These are phyloP conservation scores for Clinocottus analis DNA, from an alignment of 2,113 vertebrate species.

Conservation along the genomic window DNA sequence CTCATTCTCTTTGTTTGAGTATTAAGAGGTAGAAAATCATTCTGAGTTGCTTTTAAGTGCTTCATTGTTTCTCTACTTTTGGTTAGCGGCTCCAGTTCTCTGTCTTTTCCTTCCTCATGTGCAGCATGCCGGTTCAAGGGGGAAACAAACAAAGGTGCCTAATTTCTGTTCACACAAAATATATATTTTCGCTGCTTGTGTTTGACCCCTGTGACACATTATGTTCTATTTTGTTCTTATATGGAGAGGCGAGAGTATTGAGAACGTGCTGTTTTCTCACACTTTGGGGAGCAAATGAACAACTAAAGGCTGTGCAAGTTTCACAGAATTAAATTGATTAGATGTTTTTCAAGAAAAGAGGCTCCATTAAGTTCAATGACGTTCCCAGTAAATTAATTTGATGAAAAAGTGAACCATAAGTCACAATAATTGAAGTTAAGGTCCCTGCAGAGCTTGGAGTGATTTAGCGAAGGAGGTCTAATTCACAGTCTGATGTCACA, in stretches of 20 bases:
- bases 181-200: neutral
- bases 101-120: neutral
- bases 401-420: slow-evolving; percentile 3
- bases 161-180: neutral
- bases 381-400: neutral
- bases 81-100: neutral
- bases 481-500: slow-evolving; percentile 2
- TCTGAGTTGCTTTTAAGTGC: neutral
- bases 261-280: neutral
- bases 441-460: neutral
- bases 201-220: neutral
- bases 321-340: slow-evolving; percentile 8
- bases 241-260: too few species aligned
- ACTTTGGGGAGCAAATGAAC: neutral
- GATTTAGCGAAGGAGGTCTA: neutral
- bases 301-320: neutral
- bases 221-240: neutral
- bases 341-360: slow-evolving; percentile 2
- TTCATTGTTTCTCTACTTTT: neutral
- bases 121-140: neutral
- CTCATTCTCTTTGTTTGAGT: neutral
- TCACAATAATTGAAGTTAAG: slow-evolving; percentile 10
- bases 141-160: neutral
- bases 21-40: neutral
- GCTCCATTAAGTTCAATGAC: neutral